Percentiles rank a stretch among this genome's conserved stretches.
phyloP scores from a whole-genome alignment of 1,140 invertebrate genomes.

The Neodiprion virginianus region DNA sequence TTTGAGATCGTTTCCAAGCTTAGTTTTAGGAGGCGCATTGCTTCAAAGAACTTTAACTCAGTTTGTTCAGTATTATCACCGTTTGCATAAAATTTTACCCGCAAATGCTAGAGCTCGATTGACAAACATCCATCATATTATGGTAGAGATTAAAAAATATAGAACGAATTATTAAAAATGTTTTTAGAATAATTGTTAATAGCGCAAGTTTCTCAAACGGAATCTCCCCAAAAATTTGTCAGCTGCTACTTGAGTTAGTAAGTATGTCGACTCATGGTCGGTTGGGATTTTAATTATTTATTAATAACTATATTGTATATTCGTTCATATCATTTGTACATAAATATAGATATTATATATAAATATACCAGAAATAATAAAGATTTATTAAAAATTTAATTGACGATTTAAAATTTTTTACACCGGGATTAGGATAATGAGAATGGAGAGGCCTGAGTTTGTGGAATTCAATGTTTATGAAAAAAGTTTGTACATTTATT shows the following conservation, averaged over 20 bases:
- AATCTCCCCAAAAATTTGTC: too few species aligned
- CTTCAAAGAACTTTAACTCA: conserved; percentile 94
- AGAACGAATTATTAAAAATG: conserved; percentile 81
- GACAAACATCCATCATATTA: conserved; percentile 98
- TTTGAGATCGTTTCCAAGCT: conserved; percentile 93
- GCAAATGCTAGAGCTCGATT: conserved; percentile 88
- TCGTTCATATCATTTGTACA: too few species aligned
- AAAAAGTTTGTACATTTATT: conserved; percentile 58
- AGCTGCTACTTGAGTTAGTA: too few species aligned
- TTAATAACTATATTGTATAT: too few species aligned
- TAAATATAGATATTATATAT: too few species aligned
- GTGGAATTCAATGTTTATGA: neutral
- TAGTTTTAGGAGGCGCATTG: conserved; percentile 92
- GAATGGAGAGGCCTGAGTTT: neutral
- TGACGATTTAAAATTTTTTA: neutral
- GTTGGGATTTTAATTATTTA: too few species aligned
- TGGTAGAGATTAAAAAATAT: conserved; percentile 99
- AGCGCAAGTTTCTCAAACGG: too few species aligned
- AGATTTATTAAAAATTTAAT: too few species aligned
- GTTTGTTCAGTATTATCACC: conserved; percentile 96
- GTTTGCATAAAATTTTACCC: conserved; percentile 95
- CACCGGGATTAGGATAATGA: neutral
- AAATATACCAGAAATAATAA: too few species aligned
- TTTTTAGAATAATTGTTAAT: neutral
- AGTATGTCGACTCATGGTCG: too few species aligned